Conservation (phyloP, 1,140 invertebrate species). For the Danaus plexippus region DNA sequence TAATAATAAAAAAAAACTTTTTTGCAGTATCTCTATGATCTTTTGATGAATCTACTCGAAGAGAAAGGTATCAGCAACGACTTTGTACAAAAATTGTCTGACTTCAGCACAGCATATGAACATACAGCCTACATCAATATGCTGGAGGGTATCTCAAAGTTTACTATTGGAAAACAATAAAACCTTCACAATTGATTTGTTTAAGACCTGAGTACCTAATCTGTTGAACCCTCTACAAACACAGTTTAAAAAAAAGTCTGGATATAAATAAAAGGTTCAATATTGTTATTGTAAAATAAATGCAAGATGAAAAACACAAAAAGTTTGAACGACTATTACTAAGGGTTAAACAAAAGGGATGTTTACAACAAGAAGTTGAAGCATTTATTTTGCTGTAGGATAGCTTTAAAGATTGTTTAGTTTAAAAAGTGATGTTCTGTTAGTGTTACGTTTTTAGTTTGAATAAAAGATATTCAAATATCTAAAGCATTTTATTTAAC, state of each 20-base stretch:
- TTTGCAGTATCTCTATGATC: constrained; percentile 92
- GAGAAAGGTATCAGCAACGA: constrained; percentile 94
- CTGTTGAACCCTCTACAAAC: constrained; percentile 14
- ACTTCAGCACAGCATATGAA: constrained; percentile 91
- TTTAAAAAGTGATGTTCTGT: constrained; percentile 43
- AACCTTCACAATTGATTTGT: not conserved
- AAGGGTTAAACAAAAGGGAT: constrained; percentile 22
- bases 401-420: constrained; percentile 56
- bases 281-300: too few relatives aligned
- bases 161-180: constrained; percentile 78
- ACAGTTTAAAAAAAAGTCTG: too few relatives aligned
- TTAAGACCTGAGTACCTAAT: constrained; percentile 5
- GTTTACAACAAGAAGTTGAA: constrained; percentile 10
- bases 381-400: constrained; percentile 50
- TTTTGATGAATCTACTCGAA: constrained; percentile 93
- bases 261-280: too few relatives aligned
- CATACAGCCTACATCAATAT: constrained; percentile 90
- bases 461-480: constrained; percentile 38
- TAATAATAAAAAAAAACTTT: constrained; percentile 16
- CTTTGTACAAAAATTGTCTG: constrained; percentile 88
- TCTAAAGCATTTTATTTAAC: constrained; percentile 18
- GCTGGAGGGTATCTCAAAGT: constrained; percentile 88
- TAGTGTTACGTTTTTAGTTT: constrained; percentile 47
- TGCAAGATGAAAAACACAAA: not conserved
- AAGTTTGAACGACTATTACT: constrained; percentile 1